Evolutionary conservation across 53 echinoderm and acorn worm species (phyloP), one percentile per base, ranked within the genome.

Genomic region (Actinopyga echinites): DNA sequence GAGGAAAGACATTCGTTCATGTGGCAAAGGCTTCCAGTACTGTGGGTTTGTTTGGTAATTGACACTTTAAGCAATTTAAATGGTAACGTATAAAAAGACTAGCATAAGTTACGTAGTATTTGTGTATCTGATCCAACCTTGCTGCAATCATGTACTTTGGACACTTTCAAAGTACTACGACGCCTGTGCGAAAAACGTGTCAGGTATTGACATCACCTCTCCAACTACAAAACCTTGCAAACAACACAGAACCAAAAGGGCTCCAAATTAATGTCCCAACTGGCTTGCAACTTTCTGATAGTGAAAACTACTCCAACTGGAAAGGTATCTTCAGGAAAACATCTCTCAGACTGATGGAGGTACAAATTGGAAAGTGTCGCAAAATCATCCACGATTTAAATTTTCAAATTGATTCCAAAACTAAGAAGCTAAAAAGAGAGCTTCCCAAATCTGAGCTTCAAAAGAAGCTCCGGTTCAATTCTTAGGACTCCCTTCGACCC

Each of bases 241-340:
- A 8, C 9, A 59, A 59, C 59, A 11, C 26, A 30, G 65, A 26
- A 64, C 65, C 65, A 64, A 64, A 64, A 64, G 65, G 65, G 11
- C 65, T 64, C 28, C 65, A 64, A 64, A 64, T 64, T 64, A 5
- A 64, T 64, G 65, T 64, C 24, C 65, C 65, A 3, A 64, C 65
- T 30, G 65, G 65, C 65, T 64, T 64, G 30, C 30, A 26, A 64
- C 30, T 64, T 30, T 64, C 28, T 30, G 65, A 64, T 5, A 64
- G 65, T 30, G 32, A 30, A 8, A 64, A 30, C 65, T 64, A 64
- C 65, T 64, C 65, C 65, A 28, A 42, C 43, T 42, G 71, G 71
- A 71, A 71, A 71, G 71, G 71, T 6, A 71, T 71, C 37, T n/a
- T n/a, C 71, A 42, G 43, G 43, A 37, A 66, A 71, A 12, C 71